phyloP scores from a whole-genome alignment of 2,113 vertebrate genomes.

The Aythya baeri region DNA sequence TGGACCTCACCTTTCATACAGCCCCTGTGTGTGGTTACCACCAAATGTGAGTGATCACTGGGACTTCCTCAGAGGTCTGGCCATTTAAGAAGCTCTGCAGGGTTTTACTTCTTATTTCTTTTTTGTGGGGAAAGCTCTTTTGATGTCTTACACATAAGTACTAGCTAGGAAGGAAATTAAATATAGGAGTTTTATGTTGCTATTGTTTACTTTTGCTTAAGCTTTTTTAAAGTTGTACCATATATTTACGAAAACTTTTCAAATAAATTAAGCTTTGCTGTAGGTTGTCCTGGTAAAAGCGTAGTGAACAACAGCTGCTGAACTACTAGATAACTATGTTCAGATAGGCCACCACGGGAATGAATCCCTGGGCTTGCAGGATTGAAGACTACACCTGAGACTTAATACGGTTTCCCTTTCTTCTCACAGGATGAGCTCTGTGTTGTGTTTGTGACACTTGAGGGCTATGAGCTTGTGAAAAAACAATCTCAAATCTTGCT shows the following conservation, averaged over 20 bases:
- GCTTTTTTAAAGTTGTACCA: background rate
- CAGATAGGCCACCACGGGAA: background rate
- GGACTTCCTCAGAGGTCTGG: background rate
- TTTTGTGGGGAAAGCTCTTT: background rate
- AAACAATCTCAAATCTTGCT: background rate
- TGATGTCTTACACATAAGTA: background rate
- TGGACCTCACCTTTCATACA: background rate
- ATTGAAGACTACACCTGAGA: background rate
- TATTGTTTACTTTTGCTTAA: background rate
- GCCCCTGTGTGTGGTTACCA: background rate
- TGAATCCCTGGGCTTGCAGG: background rate
- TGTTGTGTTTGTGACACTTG: background rate
- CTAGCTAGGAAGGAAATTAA: background rate
- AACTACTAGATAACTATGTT: background rate
- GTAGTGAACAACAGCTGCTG: background rate
- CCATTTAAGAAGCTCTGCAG: background rate
- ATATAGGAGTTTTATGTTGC: background rate
- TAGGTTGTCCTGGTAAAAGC: background rate
- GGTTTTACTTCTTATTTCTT: background rate
- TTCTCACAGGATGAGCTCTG: background rate
- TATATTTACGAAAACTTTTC: background rate
- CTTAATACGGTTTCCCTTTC: background rate
- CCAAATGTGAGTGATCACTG: background rate
- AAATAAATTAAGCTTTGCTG: background rate
- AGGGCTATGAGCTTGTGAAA: background rate